Conservation (phyloP, 1,140 invertebrate species). For the Pseudomyrmex dendroicus region DNA sequence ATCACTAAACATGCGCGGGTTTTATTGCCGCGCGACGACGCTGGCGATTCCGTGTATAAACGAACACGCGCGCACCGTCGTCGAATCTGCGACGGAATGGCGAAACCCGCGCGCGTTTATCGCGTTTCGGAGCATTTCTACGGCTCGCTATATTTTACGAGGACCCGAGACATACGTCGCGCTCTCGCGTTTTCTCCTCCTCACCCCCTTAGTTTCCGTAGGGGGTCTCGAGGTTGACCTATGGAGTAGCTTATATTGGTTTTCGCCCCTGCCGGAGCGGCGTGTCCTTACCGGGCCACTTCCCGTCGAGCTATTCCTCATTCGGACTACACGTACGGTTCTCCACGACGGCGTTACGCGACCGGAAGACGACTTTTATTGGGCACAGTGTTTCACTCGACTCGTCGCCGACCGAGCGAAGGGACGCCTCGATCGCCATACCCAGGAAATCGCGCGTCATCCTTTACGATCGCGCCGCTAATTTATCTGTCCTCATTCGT, state of each 20-base stretch:
- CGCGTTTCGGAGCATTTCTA: constrained; percentile 45
- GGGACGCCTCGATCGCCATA: constrained; percentile 37
- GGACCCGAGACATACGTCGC: constrained; percentile 28
- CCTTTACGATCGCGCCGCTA: constrained; percentile 61
- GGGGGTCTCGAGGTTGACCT: constrained; percentile 64
- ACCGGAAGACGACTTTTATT: constrained; percentile 75
- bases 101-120: constrained; percentile 34
- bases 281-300: constrained; percentile 47
- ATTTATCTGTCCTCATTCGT: constrained; percentile 69
- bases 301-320: constrained; percentile 68
- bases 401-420: constrained; percentile 41
- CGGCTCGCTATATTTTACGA: constrained; percentile 51
- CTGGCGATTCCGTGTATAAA: constrained; percentile 2
- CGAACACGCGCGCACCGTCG: constrained; percentile 10
- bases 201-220: constrained; percentile 43
- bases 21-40: no score
- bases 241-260: constrained; percentile 72
- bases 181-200: constrained; percentile 5
- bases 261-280: constrained; percentile 50
- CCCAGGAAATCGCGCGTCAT: constrained; percentile 65
- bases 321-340: constrained; percentile 55
- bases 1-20: no score
- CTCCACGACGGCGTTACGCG: constrained; percentile 56
- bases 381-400: constrained; percentile 72
- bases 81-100: constrained; percentile 3